A percentile compares a stretch with the other conserved stretches of the same genome.
Evolutionary conservation across 2,797 vertebrate species (phyloP).

Genomic region (Melanotaenia parkinsoni): DNA sequence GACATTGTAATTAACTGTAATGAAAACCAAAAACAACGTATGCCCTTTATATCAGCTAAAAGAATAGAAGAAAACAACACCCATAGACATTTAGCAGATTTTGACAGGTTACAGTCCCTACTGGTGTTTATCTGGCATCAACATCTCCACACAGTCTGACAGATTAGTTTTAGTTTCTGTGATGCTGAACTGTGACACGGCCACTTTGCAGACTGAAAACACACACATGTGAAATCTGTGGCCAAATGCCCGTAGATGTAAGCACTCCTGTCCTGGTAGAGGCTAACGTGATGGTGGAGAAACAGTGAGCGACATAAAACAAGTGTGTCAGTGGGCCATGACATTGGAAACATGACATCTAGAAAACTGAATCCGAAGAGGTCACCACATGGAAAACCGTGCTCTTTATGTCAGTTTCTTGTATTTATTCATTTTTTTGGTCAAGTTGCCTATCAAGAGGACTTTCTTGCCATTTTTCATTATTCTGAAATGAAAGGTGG

Average conservation of each 20-base stretch:
- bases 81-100: conserved; percentile 65
- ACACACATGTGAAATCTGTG: conserved; percentile 27
- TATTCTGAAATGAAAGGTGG: conserved; percentile 76
- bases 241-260: conserved; percentile 40
- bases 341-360: conserved; percentile 57
- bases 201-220: conserved; percentile 1
- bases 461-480: conserved; percentile 67
- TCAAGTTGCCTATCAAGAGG: conserved; percentile 74
- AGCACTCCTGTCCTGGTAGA: conserved; percentile 34
- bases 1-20: conserved; percentile 72
- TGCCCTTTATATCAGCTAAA: conserved; percentile 80
- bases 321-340: conserved; percentile 38
- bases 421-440: conserved; percentile 66
- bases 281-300: conserved; percentile 40
- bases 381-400: conserved; percentile 15
- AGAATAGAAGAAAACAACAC: conserved; percentile 46
- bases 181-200: conserved; percentile 37
- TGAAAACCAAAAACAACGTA: conserved; percentile 74
- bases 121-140: conserved; percentile 67
- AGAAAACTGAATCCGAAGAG: conserved; percentile 65
- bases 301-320: conserved; percentile 35
- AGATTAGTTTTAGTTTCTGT: conserved; percentile 35
- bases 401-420: conserved; percentile 32
- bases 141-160: conserved; percentile 47
- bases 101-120: conserved; percentile 65